Conservation (phyloP, 1,140 invertebrate species). For the Radopholus similis region DNA sequence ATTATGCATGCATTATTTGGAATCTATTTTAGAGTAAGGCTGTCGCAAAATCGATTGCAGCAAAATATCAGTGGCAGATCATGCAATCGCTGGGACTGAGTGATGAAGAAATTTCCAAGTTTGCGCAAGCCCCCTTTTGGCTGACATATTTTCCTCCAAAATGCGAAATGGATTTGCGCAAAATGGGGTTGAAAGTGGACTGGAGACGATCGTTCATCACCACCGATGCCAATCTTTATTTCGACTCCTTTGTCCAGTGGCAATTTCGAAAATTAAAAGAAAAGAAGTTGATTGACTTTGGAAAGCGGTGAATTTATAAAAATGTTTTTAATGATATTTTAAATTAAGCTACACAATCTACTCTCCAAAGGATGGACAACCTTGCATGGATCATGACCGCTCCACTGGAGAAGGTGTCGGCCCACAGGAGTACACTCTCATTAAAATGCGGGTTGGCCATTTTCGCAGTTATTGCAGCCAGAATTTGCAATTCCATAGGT, state of each 20-base stretch:
- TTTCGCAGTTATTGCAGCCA: background rate
- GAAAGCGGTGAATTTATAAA: conserved; percentile 70
- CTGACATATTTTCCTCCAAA: conserved; percentile 89
- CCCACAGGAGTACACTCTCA: conserved; percentile 93
- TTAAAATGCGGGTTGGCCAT: conserved; percentile 80
- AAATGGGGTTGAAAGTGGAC: conserved; percentile 85
- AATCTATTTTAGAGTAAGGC: conserved; percentile 69
- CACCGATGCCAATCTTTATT: conserved; percentile 94
- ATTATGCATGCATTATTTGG: conserved; percentile 3
- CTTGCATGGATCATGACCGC: conserved; percentile 99
- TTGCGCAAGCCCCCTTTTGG: conserved; percentile 88
- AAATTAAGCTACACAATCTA: conserved; percentile 78
- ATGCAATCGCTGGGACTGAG: conserved; percentile 85
- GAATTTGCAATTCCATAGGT: conserved; percentile 62
- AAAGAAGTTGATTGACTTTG: conserved; percentile 85
- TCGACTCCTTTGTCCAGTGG: conserved; percentile 95
- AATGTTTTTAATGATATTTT: conserved; percentile 7
- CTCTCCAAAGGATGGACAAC: conserved; percentile 91
- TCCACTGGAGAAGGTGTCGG: conserved; percentile 91
- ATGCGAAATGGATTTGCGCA: conserved; percentile 77
- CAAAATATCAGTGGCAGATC: conserved; percentile 98
- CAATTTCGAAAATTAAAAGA: conserved; percentile 85
- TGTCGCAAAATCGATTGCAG: conserved; percentile 79
- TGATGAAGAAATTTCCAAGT: conserved; percentile 85
- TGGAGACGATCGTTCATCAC: conserved; percentile 96